Evolutionary conservation across 2,888 invertebrate genomes (phyloP), one percentile per base, ranked within the genome.

Genomic region (Ptychoptera albimana): DNA sequence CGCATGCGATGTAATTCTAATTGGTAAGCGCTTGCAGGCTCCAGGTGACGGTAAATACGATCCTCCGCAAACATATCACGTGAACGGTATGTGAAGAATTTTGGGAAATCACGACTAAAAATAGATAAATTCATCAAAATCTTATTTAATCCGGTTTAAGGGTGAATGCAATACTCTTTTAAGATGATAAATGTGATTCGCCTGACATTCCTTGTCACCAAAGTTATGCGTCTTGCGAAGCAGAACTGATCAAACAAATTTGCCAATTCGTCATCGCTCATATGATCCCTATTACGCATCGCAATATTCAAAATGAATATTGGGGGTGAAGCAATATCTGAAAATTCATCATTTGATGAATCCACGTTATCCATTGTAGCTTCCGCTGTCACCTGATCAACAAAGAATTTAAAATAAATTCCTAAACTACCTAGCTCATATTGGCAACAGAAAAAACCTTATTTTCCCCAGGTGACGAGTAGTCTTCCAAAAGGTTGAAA

Each of bases 21-120:
- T 63, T 97, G 96, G 77, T 94, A 97, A 31, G 97, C 96, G 48
- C 94, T 83, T 0, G 94, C 97, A 0, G 97, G 97, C 62, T 97
- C 97, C 60, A 97, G 68, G 60, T 97, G 94, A 0, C 97, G 77
- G 66, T 97, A 97, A 59, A 97, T 96, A 11, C 85, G 75, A 67
- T 97, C 97, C 60, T 97, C 97, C 8, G 75, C 74, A 66, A 89
- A 97, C 56, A 82, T 77, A 57, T 91, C 88, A 16, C 88, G 73
- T 4, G 85, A 77, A 2, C 91, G 77, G 67, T 77, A 89, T 1
- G 88, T 88, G 63, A 88, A 89, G 72, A 87, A 85, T 57, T 87
- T 88, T 1, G 88, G 88, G 63, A 87, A 86, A 55, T 88, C 86
- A 1, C 86, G 79, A 50, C 79, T 79, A 61, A 37, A 39, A 46